A percentile compares a stretch with the other conserved stretches of the same genome.
These are phyloP conservation scores for Balanococcus diminutus DNA, from an alignment of 2,888 invertebrate species.

Conservation along the genomic window DNA sequence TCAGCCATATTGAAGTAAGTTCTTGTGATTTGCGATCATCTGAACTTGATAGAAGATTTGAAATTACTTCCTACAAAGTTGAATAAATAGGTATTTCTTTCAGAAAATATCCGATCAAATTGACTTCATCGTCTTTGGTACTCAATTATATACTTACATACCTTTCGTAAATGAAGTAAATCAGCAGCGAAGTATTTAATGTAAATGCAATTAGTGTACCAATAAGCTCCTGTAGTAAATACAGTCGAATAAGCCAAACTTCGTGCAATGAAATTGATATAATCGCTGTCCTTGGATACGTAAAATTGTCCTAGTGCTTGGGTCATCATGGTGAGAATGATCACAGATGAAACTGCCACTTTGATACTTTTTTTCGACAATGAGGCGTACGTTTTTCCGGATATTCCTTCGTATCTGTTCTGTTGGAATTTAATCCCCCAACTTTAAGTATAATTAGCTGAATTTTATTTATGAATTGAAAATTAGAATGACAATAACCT, in stretches of 20 bases:
- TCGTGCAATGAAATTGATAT: neutral
- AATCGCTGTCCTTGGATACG: neutral
- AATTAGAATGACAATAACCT: neutral
- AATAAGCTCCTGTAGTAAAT: neutral
- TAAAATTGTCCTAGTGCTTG: neutral
- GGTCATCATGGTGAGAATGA: neutral
- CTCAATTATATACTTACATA: no score
- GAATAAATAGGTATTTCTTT: no score
- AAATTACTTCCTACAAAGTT: no score
- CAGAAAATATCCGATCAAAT: no score
- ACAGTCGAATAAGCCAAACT: neutral
- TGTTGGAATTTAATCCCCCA: neutral
- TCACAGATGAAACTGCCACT: neutral
- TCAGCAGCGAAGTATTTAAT: neutral
- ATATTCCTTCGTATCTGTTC: neutral
- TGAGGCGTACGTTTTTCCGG: neutral
- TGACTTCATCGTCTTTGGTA: no score
- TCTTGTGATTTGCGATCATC: neutral
- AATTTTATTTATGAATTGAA: no score
- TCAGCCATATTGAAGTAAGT: neutral
- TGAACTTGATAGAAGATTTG: no score
- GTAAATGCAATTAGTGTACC: neutral
- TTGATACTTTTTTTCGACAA: neutral
- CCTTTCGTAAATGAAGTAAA: neutral
- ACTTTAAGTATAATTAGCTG: no score